Conservation (phyloP, 2,888 invertebrate species). For the Agonopterix alstromeriana region DNA sequence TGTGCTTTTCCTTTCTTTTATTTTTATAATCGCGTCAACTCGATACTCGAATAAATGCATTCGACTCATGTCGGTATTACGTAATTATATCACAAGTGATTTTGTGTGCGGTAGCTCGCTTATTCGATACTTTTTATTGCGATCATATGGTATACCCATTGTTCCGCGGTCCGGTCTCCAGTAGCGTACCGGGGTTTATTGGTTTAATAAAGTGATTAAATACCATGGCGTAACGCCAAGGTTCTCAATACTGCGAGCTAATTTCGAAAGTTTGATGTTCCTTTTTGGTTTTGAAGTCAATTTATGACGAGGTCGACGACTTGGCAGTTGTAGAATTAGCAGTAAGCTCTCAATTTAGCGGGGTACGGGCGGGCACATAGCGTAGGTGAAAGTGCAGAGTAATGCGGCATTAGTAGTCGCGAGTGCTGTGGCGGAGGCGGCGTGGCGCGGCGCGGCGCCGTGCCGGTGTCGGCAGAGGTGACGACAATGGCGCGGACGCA, state of each 20-base stretch:
- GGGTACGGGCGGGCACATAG: constrained; percentile 3
- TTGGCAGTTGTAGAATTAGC: neutral
- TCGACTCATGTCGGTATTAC: constrained; percentile 41
- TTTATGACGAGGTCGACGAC: constrained; percentile 24
- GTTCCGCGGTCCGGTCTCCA: constrained; percentile 41
- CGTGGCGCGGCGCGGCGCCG: constrained; percentile 10
- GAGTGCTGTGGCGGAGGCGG: constrained; percentile 10
- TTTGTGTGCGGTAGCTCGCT: constrained; percentile 33
- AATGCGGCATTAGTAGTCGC: neutral
- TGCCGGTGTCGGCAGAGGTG: constrained; percentile 9
- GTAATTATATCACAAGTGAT: constrained; percentile 47
- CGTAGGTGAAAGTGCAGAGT: neutral
- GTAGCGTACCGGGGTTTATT: constrained; percentile 39
- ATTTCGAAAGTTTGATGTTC: constrained; percentile 46
- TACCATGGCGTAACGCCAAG: constrained; percentile 50
- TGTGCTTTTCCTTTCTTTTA: constrained; percentile 33
- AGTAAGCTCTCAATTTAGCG: too few relatives aligned
- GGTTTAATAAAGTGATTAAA: constrained; percentile 66
- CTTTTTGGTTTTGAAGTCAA: constrained; percentile 19
- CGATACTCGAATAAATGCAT: constrained; percentile 29
- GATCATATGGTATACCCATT: constrained; percentile 52
- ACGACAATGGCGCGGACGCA: constrained; percentile 15
- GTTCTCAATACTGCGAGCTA: constrained; percentile 40
- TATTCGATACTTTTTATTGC: constrained; percentile 56
- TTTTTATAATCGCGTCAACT: constrained; percentile 18